phyloP scores from a whole-genome alignment of 2,797 vertebrate species.

The Otus scops region DNA sequence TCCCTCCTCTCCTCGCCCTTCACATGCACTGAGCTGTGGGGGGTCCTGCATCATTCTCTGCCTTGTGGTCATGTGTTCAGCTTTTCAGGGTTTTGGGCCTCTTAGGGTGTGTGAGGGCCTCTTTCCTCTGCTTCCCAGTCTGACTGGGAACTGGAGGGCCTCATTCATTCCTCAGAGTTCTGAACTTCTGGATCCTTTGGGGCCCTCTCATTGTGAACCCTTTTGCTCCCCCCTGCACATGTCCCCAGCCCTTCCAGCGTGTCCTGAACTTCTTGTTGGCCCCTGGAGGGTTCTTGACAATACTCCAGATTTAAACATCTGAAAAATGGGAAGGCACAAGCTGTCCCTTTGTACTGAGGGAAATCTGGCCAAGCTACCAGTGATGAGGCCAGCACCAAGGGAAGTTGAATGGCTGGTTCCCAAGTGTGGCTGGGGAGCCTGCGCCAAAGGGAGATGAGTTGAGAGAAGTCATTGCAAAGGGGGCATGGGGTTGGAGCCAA shows the following conservation, averaged over 20 bases:
- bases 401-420: background rate
- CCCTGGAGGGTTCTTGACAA: conserved; percentile 6
- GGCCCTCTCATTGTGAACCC: background rate
- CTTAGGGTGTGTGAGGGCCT: background rate
- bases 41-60: background rate
- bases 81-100: background rate
- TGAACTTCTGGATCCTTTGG: background rate
- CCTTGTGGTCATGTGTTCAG: background rate
- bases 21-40: background rate
- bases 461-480: background rate
- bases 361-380: background rate
- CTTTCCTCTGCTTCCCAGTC: background rate
- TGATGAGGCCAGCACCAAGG: background rate
- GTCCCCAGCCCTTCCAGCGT: background rate
- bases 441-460: background rate
- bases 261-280: background rate
- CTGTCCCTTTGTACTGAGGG: background rate
- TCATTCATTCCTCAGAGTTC: background rate
- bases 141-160: background rate
- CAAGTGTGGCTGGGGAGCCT: rapidly evolving
- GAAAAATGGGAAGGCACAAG: conserved; percentile 4
- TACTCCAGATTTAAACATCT: conserved; percentile 31
- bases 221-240: background rate
- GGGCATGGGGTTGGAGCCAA: background rate
- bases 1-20: background rate